Base-by-base conservation (phyloP, 2,797 vertebrate genomes). In the Cyprinella venusta region DNA sequence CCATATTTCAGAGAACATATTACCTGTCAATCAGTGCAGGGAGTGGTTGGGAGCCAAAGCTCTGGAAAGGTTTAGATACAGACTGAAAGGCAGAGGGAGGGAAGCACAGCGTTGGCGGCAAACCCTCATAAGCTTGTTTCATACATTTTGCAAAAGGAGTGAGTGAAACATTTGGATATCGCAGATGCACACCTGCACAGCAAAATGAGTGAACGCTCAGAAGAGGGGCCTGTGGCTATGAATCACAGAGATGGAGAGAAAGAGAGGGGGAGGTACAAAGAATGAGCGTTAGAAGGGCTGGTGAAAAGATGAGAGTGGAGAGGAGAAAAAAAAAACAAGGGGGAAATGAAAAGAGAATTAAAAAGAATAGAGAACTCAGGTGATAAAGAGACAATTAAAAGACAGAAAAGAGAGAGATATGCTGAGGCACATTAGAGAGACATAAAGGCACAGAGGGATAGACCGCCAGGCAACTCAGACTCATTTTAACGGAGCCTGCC, bases 91-190 rank as follows among this genome's bases (percentile, higher is more conserved):
- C 75, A 76, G 56, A 82, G n/a, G 38, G 36, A 70, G 40, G 38
- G 50, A 56, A 54, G 52, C n/a, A 54, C 33, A 68, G 33, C 72
- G 59, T 59, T 65, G 67, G 63, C 72, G 33, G 36, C 9, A 61
- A 76, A 48, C 42, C 61, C 82, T 79, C 38, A 54, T 61, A 67
- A 70, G 72, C 67, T 80, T 71, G 61, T 72, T 81, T 63, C 70
- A 63, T 70, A 71, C 21, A 1, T 70, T 81, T 82, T 7, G 70
- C 61, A 52, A 78, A 84, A 76, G 67, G 67, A 77, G 36, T 50
- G 81, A 63, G 72, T 70, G 75, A 79, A 81, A 79, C 74, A 79
- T 83, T 79, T 87, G 84, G 82, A 80, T 87, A 86, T 87, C 84
- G 83, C 72, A 82, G 64, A 84, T 42, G 65, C 33, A 76, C 78